phyloP scores from a whole-genome alignment of 1,140 invertebrate genomes.

The Pseudomyrmex concolor region DNA sequence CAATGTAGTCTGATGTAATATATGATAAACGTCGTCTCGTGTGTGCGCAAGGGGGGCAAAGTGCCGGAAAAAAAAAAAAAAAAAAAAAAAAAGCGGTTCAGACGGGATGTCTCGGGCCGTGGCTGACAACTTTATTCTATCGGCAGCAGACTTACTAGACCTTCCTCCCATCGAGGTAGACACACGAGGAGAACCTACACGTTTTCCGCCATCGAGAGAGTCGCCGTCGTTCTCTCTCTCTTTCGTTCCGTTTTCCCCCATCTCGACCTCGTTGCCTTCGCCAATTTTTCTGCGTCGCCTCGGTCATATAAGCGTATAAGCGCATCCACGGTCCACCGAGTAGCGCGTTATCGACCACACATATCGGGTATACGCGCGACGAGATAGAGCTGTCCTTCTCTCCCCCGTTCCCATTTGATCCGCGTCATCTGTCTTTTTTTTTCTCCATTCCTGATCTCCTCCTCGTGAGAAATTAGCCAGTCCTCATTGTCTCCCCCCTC shows the following conservation, averaged over 20 bases:
- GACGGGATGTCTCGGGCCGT: conserved; percentile 68
- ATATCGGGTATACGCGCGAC: conserved; percentile 39
- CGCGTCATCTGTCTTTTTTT: neutral
- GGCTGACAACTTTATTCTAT: conserved; percentile 76
- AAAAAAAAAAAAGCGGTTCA: conserved; percentile 63
- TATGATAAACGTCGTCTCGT: conserved; percentile 27
- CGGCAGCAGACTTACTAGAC: conserved; percentile 51
- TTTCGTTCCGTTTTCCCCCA: conserved; percentile 21
- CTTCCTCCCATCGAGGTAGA: conserved; percentile 34
- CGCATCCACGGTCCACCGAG: conserved; percentile 61
- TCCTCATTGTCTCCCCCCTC: neutral
- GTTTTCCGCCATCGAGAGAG: conserved; percentile 35
- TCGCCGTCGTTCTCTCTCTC: neutral
- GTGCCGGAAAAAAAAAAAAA: conserved; percentile 53
- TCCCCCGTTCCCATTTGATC: neutral
- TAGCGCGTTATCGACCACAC: conserved; percentile 48
- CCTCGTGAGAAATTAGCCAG: neutral
- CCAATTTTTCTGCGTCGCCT: conserved; percentile 62
- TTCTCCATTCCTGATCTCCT: neutral
- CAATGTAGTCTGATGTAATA: neutral
- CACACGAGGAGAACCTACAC: conserved; percentile 33
- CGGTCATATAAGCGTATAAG: conserved; percentile 49
- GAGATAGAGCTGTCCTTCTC: neutral
- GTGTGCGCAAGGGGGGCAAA: conserved; percentile 1
- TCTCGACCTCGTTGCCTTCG: conserved; percentile 50